Evolutionary conservation across 2,888 invertebrate species (phyloP).

Genomic region (Pyrrhia umbra): DNA sequence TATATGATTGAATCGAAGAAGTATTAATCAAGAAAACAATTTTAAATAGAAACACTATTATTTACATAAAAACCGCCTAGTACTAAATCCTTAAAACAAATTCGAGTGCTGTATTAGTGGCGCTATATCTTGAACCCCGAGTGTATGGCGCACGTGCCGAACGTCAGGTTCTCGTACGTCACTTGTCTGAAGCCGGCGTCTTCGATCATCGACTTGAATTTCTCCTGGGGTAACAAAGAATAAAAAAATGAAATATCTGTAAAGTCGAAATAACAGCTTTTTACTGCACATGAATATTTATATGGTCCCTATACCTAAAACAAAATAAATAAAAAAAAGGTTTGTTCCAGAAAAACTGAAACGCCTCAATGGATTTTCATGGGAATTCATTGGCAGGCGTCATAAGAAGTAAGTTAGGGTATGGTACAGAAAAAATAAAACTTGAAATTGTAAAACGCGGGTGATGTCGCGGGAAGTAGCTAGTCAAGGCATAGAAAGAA

Average conservation of each 20-base stretch:
- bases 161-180: conserved; percentile 96
- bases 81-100: conserved; percentile 14
- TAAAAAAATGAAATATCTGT: not conserved
- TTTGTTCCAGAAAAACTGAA: no score
- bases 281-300: no score
- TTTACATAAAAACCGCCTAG: conserved; percentile 45
- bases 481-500: no score
- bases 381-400: no score
- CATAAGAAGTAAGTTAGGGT: no score
- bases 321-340: no score
- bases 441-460: no score
- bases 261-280: not conserved
- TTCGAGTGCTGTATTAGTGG: not conserved
- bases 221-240: conserved; percentile 89
- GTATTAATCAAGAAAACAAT: not conserved
- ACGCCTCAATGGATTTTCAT: no score
- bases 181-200: conserved; percentile 97
- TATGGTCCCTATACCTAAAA: no score
- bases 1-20: no score
- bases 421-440: no score
- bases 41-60: conserved; percentile 33
- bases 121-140: conserved; percentile 96
- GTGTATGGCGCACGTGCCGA: conserved; percentile 98
- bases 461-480: no score
- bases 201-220: conserved; percentile 96